These are phyloP conservation scores for Lochmaea capreae DNA, from an alignment of 2,888 invertebrate species.

Conservation along the genomic window DNA sequence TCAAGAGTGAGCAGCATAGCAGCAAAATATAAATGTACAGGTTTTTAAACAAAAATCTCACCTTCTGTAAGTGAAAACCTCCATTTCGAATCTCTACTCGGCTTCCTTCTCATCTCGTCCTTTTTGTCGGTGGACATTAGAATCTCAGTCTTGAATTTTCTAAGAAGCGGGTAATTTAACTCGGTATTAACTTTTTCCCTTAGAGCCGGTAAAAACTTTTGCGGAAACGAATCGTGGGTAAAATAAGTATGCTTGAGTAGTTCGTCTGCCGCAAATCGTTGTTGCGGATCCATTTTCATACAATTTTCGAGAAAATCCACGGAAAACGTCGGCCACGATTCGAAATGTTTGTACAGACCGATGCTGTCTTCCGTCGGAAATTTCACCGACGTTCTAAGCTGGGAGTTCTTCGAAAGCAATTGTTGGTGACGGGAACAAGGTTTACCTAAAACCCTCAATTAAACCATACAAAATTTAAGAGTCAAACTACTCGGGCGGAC, in stretches of 20 bases:
- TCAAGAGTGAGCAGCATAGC: no score
- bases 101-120: conserved; percentile 51
- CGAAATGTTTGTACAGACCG: conserved; percentile 62
- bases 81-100: conserved; percentile 53
- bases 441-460: conserved; percentile 59
- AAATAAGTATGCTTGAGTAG: conserved; percentile 67
- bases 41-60: background rate
- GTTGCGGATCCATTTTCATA: conserved; percentile 74
- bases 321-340: conserved; percentile 64
- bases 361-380: conserved; percentile 50
- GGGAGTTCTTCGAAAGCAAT: conserved; percentile 65
- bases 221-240: conserved; percentile 68
- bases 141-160: conserved; percentile 63
- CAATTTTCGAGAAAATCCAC: conserved; percentile 67
- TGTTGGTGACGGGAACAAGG: conserved; percentile 66
- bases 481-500: no score
- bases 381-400: conserved; percentile 64
- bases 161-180: conserved; percentile 69
- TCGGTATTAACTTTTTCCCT: conserved; percentile 74
- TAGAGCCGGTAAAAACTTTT: conserved; percentile 75
- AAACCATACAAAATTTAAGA: no score
- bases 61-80: conserved; percentile 59
- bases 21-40: no score
- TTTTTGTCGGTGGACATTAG: conserved; percentile 61
- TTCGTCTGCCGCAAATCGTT: conserved; percentile 72